phyloP scores from a whole-genome alignment of 2,888 invertebrate genomes.

The Zeuzera pyrina region DNA sequence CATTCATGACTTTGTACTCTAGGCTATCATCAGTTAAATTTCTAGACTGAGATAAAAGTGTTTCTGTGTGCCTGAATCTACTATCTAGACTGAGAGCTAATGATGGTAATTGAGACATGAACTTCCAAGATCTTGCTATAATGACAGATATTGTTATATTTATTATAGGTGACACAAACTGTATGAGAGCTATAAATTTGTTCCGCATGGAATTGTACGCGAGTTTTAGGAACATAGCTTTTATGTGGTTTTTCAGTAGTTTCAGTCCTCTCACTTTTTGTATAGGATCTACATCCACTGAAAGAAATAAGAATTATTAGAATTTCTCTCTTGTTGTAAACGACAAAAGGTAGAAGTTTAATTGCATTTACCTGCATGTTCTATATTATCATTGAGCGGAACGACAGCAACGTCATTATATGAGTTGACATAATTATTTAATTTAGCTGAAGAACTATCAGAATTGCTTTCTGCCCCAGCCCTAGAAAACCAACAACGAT shows the following conservation, averaged over 20 bases:
- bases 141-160: slow-evolving; percentile 56
- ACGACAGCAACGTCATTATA: background rate
- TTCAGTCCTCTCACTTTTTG: slow-evolving; percentile 51
- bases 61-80: slow-evolving; percentile 46
- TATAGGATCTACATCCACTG: slow-evolving; percentile 40
- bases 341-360: background rate
- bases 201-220: slow-evolving; percentile 50
- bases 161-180: slow-evolving; percentile 55
- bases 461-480: background rate
- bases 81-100: slow-evolving; percentile 67
- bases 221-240: slow-evolving; percentile 60
- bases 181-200: slow-evolving; percentile 52
- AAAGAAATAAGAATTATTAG: slow-evolving; percentile 17
- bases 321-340: too few species aligned
- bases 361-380: background rate
- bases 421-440: too few species aligned
- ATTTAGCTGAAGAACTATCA: background rate
- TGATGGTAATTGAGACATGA: slow-evolving; percentile 72
- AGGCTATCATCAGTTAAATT: slow-evolving; percentile 33
- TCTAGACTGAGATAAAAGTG: slow-evolving; percentile 35
- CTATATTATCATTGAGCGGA: background rate
- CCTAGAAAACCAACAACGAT: background rate
- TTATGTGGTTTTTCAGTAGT: slow-evolving; percentile 53
- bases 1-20: slow-evolving; percentile 34
- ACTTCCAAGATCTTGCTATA: slow-evolving; percentile 60